These are phyloP conservation scores for Lithobates sylvaticus DNA, from an alignment of 2,797 vertebrate genomes.

Conservation along the genomic window DNA sequence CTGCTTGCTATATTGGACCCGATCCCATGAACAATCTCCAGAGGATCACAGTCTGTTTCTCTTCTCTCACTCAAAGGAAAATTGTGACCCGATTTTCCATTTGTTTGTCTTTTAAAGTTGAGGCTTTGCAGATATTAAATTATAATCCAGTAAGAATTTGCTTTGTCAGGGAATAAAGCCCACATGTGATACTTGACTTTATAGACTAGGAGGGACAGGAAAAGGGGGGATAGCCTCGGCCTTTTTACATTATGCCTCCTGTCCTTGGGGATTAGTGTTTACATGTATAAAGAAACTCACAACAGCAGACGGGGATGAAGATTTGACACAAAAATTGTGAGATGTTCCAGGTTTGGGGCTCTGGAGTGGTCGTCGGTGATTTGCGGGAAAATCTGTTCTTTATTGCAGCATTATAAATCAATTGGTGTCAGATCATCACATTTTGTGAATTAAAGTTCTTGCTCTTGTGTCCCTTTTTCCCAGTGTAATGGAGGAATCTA, in stretches of 20 bases:
- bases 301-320: slow-evolving; percentile 59
- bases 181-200: slow-evolving; percentile 63
- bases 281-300: slow-evolving; percentile 60
- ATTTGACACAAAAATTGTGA: slow-evolving; percentile 37
- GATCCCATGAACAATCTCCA: slow-evolving; percentile 38
- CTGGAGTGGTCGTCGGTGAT: not conserved
- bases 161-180: slow-evolving; percentile 68
- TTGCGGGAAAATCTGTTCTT: slow-evolving; percentile 8
- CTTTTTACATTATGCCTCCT: slow-evolving; percentile 62
- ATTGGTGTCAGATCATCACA: not conserved
- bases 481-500: not conserved
- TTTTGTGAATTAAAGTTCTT: slow-evolving; percentile 9
- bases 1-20: slow-evolving; percentile 31
- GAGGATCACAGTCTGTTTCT: not conserved
- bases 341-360: slow-evolving; percentile 41
- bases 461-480: not conserved
- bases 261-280: slow-evolving; percentile 58
- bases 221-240: slow-evolving; percentile 55
- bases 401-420: slow-evolving; percentile 33
- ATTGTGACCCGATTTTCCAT: slow-evolving; percentile 66
- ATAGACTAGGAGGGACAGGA: slow-evolving; percentile 65
- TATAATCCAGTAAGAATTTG: slow-evolving; percentile 76
- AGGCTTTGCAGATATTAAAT: slow-evolving; percentile 79
- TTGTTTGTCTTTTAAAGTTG: slow-evolving; percentile 74
- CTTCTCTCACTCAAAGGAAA: slow-evolving; percentile 65